A percentile compares a stretch with the other conserved stretches of the same genome.
Conservation (phyloP, 2,113 vertebrate genomes). For the Tragulus kanchil region DNA sequence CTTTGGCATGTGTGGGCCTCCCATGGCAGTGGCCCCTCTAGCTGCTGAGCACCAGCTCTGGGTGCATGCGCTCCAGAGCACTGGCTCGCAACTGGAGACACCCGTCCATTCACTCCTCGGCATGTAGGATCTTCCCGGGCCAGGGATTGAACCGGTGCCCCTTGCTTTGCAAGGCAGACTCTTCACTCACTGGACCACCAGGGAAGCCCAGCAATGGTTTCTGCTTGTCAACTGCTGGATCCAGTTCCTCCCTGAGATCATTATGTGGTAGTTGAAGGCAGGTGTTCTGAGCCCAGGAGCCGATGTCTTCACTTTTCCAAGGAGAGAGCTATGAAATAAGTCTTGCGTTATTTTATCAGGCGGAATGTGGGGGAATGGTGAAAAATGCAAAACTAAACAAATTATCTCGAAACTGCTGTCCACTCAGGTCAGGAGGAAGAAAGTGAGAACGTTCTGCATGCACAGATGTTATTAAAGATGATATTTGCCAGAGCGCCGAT, state of each 20-base stretch:
- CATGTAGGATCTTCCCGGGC: too few species aligned
- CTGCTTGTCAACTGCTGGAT: accelerated
- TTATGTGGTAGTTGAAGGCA: accelerated
- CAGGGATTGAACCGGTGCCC: too few species aligned
- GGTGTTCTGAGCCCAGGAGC: not conserved
- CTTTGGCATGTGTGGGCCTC: too few species aligned
- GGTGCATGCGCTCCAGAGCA: too few species aligned
- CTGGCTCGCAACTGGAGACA: too few species aligned
- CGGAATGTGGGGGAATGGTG: not conserved
- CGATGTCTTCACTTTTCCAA: not conserved
- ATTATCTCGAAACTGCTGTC: not conserved
- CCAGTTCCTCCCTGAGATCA: not conserved
- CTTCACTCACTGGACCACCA: too few species aligned
- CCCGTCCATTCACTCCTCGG: too few species aligned
- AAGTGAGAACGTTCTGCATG: not conserved
- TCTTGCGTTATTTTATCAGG: not conserved
- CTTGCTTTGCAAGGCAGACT: too few species aligned
- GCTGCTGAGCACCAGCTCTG: too few species aligned
- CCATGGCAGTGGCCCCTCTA: too few species aligned
- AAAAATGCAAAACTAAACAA: not conserved
- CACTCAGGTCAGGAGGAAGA: not conserved
- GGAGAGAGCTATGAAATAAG: not conserved
- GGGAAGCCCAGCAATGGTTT: too few species aligned
- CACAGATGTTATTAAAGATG: not conserved
- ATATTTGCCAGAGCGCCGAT: not conserved